Evolutionary conservation across 2,888 invertebrate species (phyloP).

Genomic region (Melipona bicolor): DNA sequence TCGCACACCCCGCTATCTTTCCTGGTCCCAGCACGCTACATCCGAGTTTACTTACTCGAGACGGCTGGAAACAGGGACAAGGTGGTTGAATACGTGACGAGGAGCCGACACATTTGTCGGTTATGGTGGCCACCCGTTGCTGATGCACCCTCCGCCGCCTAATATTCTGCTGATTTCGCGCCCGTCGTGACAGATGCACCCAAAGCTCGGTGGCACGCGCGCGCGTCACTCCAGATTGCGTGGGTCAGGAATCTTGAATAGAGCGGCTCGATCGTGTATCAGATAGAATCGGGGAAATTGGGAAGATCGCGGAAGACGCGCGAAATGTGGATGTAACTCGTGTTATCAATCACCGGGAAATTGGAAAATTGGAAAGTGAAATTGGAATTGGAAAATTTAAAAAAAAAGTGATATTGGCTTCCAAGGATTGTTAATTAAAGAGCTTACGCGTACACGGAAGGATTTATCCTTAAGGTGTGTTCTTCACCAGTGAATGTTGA

Average conservation of each 20-base stretch:
- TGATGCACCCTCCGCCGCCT: constrained; percentile 42
- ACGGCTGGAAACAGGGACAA: constrained; percentile 33
- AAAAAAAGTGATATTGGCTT: too few species aligned
- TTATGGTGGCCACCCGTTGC: constrained; percentile 48
- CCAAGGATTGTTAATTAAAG: too few species aligned
- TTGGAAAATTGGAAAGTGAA: too few species aligned
- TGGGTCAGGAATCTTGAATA: background rate
- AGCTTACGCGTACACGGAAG: too few species aligned
- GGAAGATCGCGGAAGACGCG: background rate
- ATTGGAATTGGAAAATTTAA: too few species aligned
- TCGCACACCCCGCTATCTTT: constrained; percentile 59
- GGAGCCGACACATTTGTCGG: constrained; percentile 50
- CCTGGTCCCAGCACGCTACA: constrained; percentile 23
- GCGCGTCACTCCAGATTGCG: constrained; percentile 6
- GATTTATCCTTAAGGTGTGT: too few species aligned
- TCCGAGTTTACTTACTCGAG: constrained; percentile 62
- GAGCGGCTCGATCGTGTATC: background rate
- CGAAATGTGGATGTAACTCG: background rate
- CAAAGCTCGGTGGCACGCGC: background rate
- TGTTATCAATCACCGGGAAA: too few species aligned
- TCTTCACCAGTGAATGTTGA: too few species aligned
- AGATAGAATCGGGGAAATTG: background rate
- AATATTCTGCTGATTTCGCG: constrained; percentile 54
- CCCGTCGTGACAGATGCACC: constrained; percentile 36
- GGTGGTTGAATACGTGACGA: constrained; percentile 62